Base-by-base conservation (phyloP, 2,888 invertebrate species). In the Drosophila eohydei region DNA sequence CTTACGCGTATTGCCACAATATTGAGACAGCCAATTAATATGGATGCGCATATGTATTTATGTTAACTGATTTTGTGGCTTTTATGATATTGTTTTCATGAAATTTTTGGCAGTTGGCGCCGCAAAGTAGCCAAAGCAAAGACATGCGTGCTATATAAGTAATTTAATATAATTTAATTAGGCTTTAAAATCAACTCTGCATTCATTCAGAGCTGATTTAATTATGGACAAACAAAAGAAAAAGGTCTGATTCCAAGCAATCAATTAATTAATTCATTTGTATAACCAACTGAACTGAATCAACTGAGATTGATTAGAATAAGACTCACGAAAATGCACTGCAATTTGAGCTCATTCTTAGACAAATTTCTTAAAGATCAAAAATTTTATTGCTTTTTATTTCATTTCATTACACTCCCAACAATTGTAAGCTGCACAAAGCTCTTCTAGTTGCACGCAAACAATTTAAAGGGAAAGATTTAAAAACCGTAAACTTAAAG, bases 1-100 rank as follows among this genome's bases (percentile, higher is more conserved):
- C 55, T 41, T 43, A 51, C 12, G 32, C 16, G 12, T 41, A 69
- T 59, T 50, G 51, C 34, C 50, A 61, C 55, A 61, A 71, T 77
- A 80, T 80, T 80, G 67, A 70, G 65, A 58, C 43, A 59, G 36
- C 66, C 80, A 80, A 80, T 80, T 80, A 77, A 80, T 68, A 60
- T 62, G n/a, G 38, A 58, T 59, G 50, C 46, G 48, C 55, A 46
- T 57, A 48, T 59, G 48, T 60, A 66, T 77, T 56, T 62, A 44
- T 58, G 46, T 40, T 46, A 57, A 54, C 41, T 59, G 16, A 11
- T 34, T 43, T n/a, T 26, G 41, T 14, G 52, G 43, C 28, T 43
- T 71, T 80, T 80, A 74, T 67, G n/a, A 26, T 1, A 48, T 46
- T 80, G 68, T 66, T 74, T 62, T 52, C 36, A 16, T 51, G 12